Evolutionary conservation across 2,888 invertebrate genomes (phyloP), one percentile per base, ranked within the genome.

Genomic region (Troglohyphantes excavatus): DNA sequence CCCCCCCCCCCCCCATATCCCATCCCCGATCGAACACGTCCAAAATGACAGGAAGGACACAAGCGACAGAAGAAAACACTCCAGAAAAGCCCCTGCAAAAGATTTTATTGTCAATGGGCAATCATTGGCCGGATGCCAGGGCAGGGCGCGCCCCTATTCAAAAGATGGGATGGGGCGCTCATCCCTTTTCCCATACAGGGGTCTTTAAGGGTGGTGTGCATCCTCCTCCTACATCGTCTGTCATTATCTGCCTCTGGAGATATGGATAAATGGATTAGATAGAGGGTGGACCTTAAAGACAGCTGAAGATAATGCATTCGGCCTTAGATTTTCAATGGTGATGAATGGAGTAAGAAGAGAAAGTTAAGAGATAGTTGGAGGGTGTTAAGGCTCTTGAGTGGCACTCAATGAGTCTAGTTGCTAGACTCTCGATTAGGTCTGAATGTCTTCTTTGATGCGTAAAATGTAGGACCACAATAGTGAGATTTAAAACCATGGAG

Each of bases 51-150:
- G n/a, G n/a, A n/a, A n/a, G n/a, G n/a, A n/a, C n/a, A n/a, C 61
- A 61, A n/a, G 7, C 21, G 26, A 78, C 43, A 63, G 78, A 78
- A 79, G 21, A 27, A n/a, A 27, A 39, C 75, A 19, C 19, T 7
- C 19, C 21, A 23, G 46, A 39, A 43, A 23, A 6, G 7, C 11
- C 65, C 63, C 19, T 13, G 13, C 29, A 27, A 27, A 83, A 73
- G 72, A 61, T 73, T 82, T 73, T 65, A 83, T 83, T 83, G 73
- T 63, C 83, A 43, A 39, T 83, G 76, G 85, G 68, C 85, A 26
- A 68, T 76, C 61, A 86, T 88, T 88, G 87, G 87, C 65, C 67
- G n/a, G 13, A n/a, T 88, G 87, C 87, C 87, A 88, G 68, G 19
- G 39, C 29, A 70, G 81, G 79, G 46, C 75, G 27, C 67, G 73